Base-by-base conservation (phyloP, 2,888 invertebrate genomes). In the Oxyscelio sp. region DNA sequence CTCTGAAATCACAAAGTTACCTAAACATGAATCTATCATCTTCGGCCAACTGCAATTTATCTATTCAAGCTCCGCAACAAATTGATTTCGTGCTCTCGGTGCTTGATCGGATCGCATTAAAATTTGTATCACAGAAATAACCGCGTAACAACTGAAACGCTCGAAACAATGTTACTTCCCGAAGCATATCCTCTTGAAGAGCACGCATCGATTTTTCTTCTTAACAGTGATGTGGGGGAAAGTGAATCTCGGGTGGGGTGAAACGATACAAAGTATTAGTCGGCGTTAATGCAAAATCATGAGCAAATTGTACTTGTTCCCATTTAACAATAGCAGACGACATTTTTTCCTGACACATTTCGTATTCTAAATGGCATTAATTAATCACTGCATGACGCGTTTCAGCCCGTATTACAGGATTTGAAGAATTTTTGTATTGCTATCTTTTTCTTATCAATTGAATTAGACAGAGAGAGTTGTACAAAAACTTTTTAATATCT, bases 51-150 rank as follows among this genome's bases (percentile, higher is more conserved):
- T 34, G 40, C 43, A 24, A 21, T 50, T 38, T 27, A 22, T 31
- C 58, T 11, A 13, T 22, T 19, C 8, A 34, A 9, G 9, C 21
- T n/a, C 4, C 13, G 19, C 40, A 19, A 34, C 43, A 78, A 78
- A 61, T 78, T 78, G 70, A 70, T 59, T 78, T 78, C 59, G 45
- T 70, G 59, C 70, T 52, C 31, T 59, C 54, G 54, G 54, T 34
- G 34, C 66, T 80, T 45, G 66, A 80, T 71, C 63, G 40, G 56
- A 54, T 40, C 22, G 50, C 71, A 71, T 71, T 80, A 58, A 73
- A 80, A 56, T 43, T 73, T 45, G 8, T 9, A 78, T 68, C 52
- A 65, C 15, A 74, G 65, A 66, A 71, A 80, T 73, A 66, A 66
- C 50, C 56, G 52, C 56, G 56, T 24, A 70, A 78, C 68, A 78